phyloP scores from a whole-genome alignment of 2,113 vertebrate genomes.

The Melozone crissalis region DNA sequence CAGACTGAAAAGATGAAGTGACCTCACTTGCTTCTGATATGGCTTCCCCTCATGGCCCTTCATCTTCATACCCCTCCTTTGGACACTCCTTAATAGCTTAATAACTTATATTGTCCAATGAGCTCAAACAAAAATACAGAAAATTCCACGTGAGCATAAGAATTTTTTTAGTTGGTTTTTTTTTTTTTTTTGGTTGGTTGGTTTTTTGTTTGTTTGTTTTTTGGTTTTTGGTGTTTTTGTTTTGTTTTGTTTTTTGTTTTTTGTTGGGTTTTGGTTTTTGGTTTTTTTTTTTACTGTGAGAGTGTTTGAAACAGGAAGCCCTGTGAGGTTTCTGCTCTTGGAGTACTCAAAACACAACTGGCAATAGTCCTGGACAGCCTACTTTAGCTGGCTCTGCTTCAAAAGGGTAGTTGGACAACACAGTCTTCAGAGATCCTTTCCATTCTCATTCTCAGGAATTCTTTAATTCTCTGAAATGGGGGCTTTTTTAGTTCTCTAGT shows the following conservation, averaged over 20 bases:
- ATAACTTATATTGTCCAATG: no score
- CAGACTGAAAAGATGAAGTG: no score
- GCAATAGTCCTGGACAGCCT: background rate
- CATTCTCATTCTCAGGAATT: background rate
- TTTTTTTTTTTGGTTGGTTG: background rate
- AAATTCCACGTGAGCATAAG: background rate
- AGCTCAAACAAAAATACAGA: background rate
- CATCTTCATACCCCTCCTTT: background rate
- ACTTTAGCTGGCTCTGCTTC: background rate
- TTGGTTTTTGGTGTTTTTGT: no score
- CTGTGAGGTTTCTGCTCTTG: background rate
- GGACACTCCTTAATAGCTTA: background rate
- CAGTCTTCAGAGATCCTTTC: background rate
- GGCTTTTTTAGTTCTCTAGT: background rate
- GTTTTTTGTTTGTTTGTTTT: no score
- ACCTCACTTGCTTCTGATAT: fast-evolving
- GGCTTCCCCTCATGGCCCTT: background rate
- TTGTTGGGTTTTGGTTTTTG: no score
- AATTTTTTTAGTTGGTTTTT: background rate
- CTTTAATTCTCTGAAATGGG: background rate
- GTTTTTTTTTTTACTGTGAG: background rate
- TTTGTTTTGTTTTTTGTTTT: no score
- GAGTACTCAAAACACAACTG: background rate
- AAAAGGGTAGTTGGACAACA: no score
- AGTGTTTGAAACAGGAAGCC: background rate